phyloP scores from a whole-genome alignment of 2,113 vertebrate species.

The Zosterops hypoxanthus region DNA sequence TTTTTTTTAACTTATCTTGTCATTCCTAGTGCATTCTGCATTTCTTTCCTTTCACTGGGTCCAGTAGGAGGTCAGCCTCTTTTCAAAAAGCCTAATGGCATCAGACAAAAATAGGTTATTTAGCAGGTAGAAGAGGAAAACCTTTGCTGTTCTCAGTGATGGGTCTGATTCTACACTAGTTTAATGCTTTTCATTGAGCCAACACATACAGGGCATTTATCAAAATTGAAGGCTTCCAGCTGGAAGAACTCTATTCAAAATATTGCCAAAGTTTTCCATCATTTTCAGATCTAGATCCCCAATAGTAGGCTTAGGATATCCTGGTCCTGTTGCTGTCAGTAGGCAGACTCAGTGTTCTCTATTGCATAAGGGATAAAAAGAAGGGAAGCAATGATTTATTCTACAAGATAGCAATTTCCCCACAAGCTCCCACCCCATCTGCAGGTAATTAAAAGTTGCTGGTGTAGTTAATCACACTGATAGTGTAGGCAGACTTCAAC shows the following conservation, averaged over 20 bases:
- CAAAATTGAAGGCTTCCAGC: background rate
- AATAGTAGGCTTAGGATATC: background rate
- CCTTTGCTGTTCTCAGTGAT: background rate
- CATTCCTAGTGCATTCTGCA: background rate
- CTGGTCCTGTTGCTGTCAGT: background rate
- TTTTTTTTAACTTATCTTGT: background rate
- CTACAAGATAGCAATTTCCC: background rate
- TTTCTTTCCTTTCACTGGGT: background rate
- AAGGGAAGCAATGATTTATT: background rate
- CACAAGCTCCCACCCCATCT: background rate
- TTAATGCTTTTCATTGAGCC: background rate
- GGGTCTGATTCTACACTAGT: background rate
- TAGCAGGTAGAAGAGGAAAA: background rate
- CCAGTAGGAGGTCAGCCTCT: background rate
- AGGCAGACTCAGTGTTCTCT: background rate
- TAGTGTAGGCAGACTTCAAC: background rate
- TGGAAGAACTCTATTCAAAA: background rate
- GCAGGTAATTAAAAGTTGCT: constrained; percentile 26
- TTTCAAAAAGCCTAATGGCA: background rate
- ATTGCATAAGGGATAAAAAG: background rate
- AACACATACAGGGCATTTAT: background rate
- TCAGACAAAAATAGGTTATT: background rate
- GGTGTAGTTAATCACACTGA: background rate
- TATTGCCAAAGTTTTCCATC: background rate
- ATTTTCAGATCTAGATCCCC: background rate